Evolutionary conservation across 2,113 vertebrate genomes (phyloP), one percentile per base, ranked within the genome.

Genomic region (Theristicus caerulescens): DNA sequence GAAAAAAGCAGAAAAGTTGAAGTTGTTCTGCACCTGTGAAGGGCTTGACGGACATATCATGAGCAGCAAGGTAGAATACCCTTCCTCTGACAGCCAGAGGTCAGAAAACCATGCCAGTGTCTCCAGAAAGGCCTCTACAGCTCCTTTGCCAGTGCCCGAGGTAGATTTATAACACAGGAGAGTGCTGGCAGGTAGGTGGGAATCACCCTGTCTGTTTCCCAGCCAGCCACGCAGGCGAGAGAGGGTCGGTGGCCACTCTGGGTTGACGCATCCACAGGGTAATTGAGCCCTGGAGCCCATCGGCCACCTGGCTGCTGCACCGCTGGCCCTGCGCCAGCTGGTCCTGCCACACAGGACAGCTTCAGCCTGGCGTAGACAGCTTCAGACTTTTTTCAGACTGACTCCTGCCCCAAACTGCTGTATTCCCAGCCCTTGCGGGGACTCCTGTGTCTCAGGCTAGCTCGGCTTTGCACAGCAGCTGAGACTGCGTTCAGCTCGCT

Each of bases 311-410:
- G 8, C 36, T 91, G 31, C 46, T 74, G 62, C 18, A 8, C 49
- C 2, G 2, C 20, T 2, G 7, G n/a, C 57, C 36, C 52, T 38
- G 9, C 7, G 2, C 29, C 11, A 2, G 29, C 34, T 4, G 1
- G 24, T 65, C 22, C 47, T 46, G 13, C 44, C 3, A 6, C 52
- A 51, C 2, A 1, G 29, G 42, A 90, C 25, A 80, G 57, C 32
- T 92, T 14, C 67, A 2, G 3, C 31, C 47, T 14, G 2, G 11
- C n/a, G 64, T 29, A 65, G 47, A 40, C n/a, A 32, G 9, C 57
- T 64, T 72, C 21, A 54, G 34, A 9, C 42, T 34, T 69, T 80
- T 71, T 67, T 72, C 62, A 80, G 77, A 14, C 26, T 11, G 10
- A 20, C 32, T 82, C 4, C 8, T 69, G 13, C 27, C 62, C 44